Conservation (phyloP, 2,888 invertebrate genomes). For the Notodonta ziczac region DNA sequence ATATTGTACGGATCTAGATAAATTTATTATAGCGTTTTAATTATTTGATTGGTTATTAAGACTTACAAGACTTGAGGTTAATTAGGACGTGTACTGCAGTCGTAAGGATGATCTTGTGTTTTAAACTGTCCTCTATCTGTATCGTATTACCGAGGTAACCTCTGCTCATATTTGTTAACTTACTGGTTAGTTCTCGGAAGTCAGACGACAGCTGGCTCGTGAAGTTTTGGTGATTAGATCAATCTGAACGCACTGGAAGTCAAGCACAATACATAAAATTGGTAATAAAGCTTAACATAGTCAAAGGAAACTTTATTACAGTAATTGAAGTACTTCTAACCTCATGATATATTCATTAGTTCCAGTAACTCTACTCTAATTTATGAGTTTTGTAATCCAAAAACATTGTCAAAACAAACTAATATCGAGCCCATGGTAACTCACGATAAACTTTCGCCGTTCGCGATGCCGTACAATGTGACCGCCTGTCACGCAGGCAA, state of each 20-base stretch:
- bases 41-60: background rate
- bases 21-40: background rate
- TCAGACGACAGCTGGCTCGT: too few relatives aligned
- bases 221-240: too few relatives aligned
- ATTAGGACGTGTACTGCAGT: background rate
- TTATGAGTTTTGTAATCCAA: background rate
- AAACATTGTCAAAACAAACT: constrained; percentile 1
- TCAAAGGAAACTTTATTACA: too few relatives aligned
- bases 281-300: too few relatives aligned
- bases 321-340: background rate
- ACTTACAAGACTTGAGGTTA: background rate
- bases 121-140: too few relatives aligned
- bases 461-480: background rate
- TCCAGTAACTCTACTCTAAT: background rate
- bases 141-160: too few relatives aligned
- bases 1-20: background rate
- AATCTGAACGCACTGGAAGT: too few relatives aligned
- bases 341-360: background rate
- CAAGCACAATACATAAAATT: too few relatives aligned
- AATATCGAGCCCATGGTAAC: background rate
- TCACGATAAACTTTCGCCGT: constrained; percentile 1
- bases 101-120: background rate
- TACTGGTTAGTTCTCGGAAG: too few relatives aligned
- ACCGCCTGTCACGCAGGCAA: constrained; percentile 2
- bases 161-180: too few relatives aligned